phyloP scores from a whole-genome alignment of 23 tunicate species.

The Clavelina lepadiformis region DNA sequence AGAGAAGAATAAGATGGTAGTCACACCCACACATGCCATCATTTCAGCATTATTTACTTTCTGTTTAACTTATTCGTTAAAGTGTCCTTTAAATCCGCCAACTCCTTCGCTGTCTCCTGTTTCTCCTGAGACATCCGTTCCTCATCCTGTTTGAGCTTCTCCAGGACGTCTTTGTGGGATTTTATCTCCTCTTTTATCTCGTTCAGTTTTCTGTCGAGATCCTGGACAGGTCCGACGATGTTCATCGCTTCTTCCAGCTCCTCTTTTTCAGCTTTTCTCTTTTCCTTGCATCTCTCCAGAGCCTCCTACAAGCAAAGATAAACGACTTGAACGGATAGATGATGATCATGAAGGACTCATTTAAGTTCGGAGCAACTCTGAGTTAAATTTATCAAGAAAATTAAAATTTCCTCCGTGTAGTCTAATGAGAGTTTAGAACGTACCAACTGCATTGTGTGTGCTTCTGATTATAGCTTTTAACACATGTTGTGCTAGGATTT shows the following conservation, averaged over 20 bases:
- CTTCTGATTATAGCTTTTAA: too few relatives aligned
- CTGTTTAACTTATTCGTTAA: slow-evolving; percentile 61
- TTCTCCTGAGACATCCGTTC: slow-evolving; percentile 70
- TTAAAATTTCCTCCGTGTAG: too few relatives aligned
- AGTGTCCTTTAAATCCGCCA: slow-evolving; percentile 68
- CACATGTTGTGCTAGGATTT: too few relatives aligned
- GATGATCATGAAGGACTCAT: neutral
- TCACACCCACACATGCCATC: too few relatives aligned
- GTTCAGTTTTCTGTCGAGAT: slow-evolving; percentile 39
- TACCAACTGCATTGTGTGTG: too few relatives aligned
- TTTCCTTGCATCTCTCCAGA: slow-evolving; percentile 49
- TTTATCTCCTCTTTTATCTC: slow-evolving; percentile 36
- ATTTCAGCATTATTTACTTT: slow-evolving; percentile 50
- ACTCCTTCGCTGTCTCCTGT: slow-evolving; percentile 54
- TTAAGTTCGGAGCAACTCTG: neutral
- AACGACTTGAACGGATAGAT: neutral
- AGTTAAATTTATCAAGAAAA: neutral
- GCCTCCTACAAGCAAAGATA: slow-evolving; percentile 58
- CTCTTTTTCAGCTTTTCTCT: slow-evolving; percentile 30
- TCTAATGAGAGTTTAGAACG: too few relatives aligned
- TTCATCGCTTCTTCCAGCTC: slow-evolving; percentile 55
- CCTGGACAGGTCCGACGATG: slow-evolving; percentile 55
- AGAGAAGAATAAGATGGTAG: too few relatives aligned
- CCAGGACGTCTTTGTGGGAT: slow-evolving; percentile 43
- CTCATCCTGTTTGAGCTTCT: slow-evolving; percentile 70